Evolutionary conservation across 2,888 invertebrate species (phyloP), one percentile per base, ranked within the genome.

Genomic region (Acleris sparsana): DNA sequence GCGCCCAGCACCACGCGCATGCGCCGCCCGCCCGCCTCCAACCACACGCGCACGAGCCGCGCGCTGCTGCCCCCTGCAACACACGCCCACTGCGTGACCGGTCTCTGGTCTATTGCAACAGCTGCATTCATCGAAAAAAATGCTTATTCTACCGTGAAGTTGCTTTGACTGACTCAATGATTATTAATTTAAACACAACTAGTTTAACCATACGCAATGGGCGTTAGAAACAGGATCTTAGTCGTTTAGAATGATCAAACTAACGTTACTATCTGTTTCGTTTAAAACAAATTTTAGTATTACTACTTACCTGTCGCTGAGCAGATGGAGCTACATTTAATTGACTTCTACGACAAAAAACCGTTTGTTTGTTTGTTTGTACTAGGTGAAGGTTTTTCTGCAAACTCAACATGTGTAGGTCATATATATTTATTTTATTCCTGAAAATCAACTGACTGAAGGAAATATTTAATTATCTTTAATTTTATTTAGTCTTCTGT

Each of bases 1-100:
- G 91, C 93, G 52, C 92, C 92, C 70, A 96, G 94, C 75, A 94
- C 93, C 59, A 95, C 75, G 72, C 93, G 94, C 60, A 95, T 83
- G 66, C 88, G 80, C 9, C 78, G 84, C 0, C 95, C 95, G n/a
- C 86, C 87, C 0, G 94, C 86, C 25, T 94, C 92, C 70, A 95
- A 84, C 95, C 95, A 95, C 6, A 94, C 85, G 33, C 95, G 86
- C 64, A 95, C 88, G 16, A 88, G 73, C n/a, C 88, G 86, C 51
- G 82, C 84, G 68, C 86, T 87, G 13, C 87, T 94, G 70, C 94
- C 85, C 65, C 87, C 95, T 95, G 84, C 25, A 88, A 88, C 39
- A 71, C 75, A 70, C 43, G 57, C 49, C 43, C 6, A 20, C 18
- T 44, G 29, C 49, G 20, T 20, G 9, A 49, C 11, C 49, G 18